Base-by-base conservation (phyloP, 2,113 vertebrate genomes). In the Eulemur rufifrons region DNA sequence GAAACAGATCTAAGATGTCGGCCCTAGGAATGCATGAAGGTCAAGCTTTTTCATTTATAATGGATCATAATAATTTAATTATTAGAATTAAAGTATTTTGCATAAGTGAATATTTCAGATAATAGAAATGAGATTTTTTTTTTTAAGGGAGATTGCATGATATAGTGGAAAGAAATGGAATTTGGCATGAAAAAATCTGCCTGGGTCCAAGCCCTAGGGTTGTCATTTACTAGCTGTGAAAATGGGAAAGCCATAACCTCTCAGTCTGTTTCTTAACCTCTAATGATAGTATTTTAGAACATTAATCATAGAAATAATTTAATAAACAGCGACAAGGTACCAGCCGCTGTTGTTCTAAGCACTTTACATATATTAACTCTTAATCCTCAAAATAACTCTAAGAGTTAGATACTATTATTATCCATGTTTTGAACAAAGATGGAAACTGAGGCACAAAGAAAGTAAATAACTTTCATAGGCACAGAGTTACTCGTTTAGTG, bases 41-140 rank as follows among this genome's bases (percentile, higher is more conserved):
- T 34, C 14, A 86, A 52, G 29, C 0, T 73, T 96, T 32, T 80
- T 37, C 50, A 32, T 52, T 94, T 83, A 52, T 32, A 76, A 73
- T 54, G 32, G 4, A 61, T 21, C 7, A 45, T 84, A 66, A 80
- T 82, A 64, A 82, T 32, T 93, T 83, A 69, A 32, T 68, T 87
- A 50, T 13, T 96, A 15, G n/a, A 92, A 89, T 77, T 81, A 71
- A 91, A 82, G 8, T 86, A 68, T 59, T 83, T 95, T 32, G n/a
- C n/a, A 52, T 92, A 84, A 83, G 39, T n/a, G 32, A 54, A 18
- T 61, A 52, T 91, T 92, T 83, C 34, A 71, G 9, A 69, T 52
- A 74, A 42, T 47, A 74, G 42, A 81, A 32, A 37, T 63, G 6
- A 63, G 17, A 2, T 34, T 39, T 84, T 45, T 42, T 39, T 39